Base-by-base conservation (phyloP, 2,113 vertebrate species). In the Macheiramphus alcinus region DNA sequence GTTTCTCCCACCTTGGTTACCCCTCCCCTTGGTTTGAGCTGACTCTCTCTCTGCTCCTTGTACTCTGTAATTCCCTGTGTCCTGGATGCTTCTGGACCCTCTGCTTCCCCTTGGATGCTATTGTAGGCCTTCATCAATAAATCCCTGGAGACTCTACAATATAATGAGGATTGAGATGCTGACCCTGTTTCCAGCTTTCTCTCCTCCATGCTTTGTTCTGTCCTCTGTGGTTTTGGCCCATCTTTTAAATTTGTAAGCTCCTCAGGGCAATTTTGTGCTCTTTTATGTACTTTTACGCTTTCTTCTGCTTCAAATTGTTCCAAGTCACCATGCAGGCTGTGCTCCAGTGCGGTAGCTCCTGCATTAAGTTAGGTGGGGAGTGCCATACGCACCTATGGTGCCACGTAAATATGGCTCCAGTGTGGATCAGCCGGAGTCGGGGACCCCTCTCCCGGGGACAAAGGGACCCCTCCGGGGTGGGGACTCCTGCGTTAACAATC, bases 141-240 rank as follows among this genome's bases (percentile, higher is more conserved):
- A 61, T 3, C 79, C 87, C 43, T 1, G 3, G 50, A 36, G 78
- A 42, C 38, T 5, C 53, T 4, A 2, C 5, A 1, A 1, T 6
- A 3, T 36, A 47, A 78, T 13, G 48, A 59, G 56, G 38, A 10
- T 20, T 7, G 53, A 42, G 55, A 13, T 4, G 8, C 58, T 47
- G 71, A 26, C 62, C 73, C 79, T 16, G 3, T 59, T 74, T 47
- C 67, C 74, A n/a, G 27, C 63, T 32, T 42, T 42, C 16, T n/a
- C 56, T 68, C 55, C 75, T 53, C 61, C 3, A 0, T 13, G 31
- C 40, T 38, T 47, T 55, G 32, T 78, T 32, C 70, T 38, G 8
- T 17, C 75, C 62, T 48, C 38, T 7, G 18, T 10, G 65, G 8
- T 10, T 48, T 40, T 55, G 63, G 65, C 81, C 73, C 80, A 56